Conservation (phyloP, 2,113 vertebrate species). For the Crocuta crocuta region DNA sequence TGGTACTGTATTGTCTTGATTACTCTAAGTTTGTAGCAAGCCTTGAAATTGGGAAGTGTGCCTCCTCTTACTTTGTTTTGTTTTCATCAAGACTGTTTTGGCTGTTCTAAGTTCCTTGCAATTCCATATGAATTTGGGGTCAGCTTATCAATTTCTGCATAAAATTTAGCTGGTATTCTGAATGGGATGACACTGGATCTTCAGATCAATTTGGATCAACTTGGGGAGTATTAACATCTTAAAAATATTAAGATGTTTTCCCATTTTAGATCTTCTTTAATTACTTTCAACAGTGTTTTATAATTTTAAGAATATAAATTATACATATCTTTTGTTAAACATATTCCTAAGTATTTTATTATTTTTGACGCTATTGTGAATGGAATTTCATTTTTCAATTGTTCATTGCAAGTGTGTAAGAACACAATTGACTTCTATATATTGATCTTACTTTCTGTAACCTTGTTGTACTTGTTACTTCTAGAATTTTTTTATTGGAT, state of each 20-base stretch:
- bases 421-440: not conserved
- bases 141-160: not conserved
- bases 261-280: not conserved
- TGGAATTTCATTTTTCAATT: not conserved
- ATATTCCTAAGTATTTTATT: not conserved
- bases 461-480: not conserved
- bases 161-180: not conserved
- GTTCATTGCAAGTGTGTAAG: not conserved
- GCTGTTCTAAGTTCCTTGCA: not conserved
- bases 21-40: not conserved
- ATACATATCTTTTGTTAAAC: not conserved
- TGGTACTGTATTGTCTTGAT: not conserved
- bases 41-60: not conserved
- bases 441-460: not conserved
- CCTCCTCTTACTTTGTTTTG: not conserved
- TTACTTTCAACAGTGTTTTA: not conserved
- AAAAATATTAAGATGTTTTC: not conserved
- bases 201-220: not conserved
- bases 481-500: not conserved
- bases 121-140: not conserved
- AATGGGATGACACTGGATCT: not conserved
- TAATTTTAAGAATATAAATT: not conserved
- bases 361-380: not conserved
- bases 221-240: not conserved
- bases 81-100: not conserved